Base-by-base conservation (phyloP, 2,888 invertebrate genomes). In the Leucozona laternaria region DNA sequence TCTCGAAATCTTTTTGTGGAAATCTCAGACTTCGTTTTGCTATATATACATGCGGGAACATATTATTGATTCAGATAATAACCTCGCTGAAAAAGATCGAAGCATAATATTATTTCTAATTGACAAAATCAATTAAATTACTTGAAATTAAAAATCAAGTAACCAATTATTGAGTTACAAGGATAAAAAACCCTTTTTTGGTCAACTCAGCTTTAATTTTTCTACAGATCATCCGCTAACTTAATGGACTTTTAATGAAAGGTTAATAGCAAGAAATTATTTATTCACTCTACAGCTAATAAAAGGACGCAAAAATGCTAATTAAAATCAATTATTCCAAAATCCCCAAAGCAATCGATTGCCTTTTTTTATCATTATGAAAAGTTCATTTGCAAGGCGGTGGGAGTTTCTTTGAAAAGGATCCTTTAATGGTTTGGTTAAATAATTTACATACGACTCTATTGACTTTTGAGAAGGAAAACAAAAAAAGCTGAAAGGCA, bases 321-420 rank as follows among this genome's bases (percentile, higher is more conserved):
- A 86, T 86, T 78, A 77, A 81, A 86, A 86, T 86, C 81, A 86
- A 86, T 86, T 86, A 86, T 86, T 86, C 86, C 62, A 40, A 78
- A 75, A 78, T 75, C 34, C 78, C 78, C 70, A 48, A 50, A 73
- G 72, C 58, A 57, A 75, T 78, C 34, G 78, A 81, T 55, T 68
- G 22, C 40, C 72, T 34, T 28, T 34, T 57, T 43, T 83, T 3
- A 64, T 11, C 10, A 31, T 43, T 37, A 28, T 25, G 48, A n/a
- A 43, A 15, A 17, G 13, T 4, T 31, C 17, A n/a, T 31, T 13
- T 5, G 45, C 20, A 3, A 13, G 34, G 15, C 7, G 34, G 11
- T n/a, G 28, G 28, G 50, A 57, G 20, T 28, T 40, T 37, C 25
- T 37, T 22, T 22, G 40, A 64, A 64, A 45, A 31, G n/a, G 28